Conservation (phyloP, 1,140 invertebrate species). For the Trichonephila clavata region DNA sequence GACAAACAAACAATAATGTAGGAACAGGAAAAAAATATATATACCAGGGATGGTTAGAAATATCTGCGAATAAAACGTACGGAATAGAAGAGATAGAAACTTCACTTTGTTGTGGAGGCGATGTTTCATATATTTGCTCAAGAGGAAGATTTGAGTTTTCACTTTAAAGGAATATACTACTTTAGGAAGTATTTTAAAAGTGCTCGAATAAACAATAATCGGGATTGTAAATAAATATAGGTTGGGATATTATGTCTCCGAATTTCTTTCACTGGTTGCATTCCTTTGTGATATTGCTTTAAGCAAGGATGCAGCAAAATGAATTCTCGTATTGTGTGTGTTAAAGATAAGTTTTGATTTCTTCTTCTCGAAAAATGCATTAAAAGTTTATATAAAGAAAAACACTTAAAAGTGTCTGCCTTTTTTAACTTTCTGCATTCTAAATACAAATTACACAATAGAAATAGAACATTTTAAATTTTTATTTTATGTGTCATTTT, state of each 20-base stretch:
- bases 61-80: neutral
- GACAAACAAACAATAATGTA: neutral
- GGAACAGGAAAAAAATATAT: neutral
- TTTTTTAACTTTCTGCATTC: too few relatives aligned
- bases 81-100: neutral
- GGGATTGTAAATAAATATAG: constrained; percentile 6
- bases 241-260: neutral
- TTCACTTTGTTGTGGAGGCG: neutral
- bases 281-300: neutral
- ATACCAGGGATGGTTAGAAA: constrained; percentile 1
- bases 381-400: too few relatives aligned
- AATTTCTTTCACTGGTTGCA: neutral
- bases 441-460: too few relatives aligned
- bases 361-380: too few relatives aligned
- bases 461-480: too few relatives aligned
- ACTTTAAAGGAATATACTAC: constrained; percentile 5
- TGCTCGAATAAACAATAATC: neutral
- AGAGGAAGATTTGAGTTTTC: constrained; percentile 6
- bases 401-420: too few relatives aligned
- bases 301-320: neutral
- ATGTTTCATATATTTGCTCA: constrained; percentile 6
- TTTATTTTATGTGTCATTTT: too few relatives aligned
- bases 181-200: neutral
- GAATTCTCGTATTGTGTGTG: neutral
- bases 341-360: neutral